Conservation (phyloP, 2,797 vertebrate species). For the Betta splendens region DNA sequence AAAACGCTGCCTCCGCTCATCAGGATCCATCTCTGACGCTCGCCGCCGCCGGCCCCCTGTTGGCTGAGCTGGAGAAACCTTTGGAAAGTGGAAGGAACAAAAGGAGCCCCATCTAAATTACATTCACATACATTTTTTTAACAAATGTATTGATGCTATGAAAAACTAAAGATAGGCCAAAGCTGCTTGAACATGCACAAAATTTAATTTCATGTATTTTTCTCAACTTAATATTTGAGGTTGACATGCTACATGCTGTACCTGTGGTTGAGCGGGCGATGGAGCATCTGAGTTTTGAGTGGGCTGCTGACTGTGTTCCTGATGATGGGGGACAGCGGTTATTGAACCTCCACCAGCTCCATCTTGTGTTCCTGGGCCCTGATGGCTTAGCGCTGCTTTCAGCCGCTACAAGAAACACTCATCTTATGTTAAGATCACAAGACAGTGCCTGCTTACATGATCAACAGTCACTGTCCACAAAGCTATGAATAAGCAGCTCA, state of each 20-base stretch:
- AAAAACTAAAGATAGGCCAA: too few species aligned
- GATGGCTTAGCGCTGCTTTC: conserved; percentile 91
- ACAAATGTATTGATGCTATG: too few species aligned
- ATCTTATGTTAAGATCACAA: conserved; percentile 3
- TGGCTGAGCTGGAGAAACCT: conserved; percentile 96
- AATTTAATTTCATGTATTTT: too few species aligned
- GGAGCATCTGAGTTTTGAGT: conserved; percentile 91
- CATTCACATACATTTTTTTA: too few species aligned
- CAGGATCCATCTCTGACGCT: conserved; percentile 90
- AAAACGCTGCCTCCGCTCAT: conserved; percentile 93
- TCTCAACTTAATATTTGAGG: too few species aligned
- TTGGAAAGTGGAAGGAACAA: conserved; percentile 3
- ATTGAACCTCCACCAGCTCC: conserved; percentile 82
- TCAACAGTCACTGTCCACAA: neutral
- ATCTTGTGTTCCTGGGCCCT: conserved; percentile 85
- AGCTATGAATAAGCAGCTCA: conserved; percentile 71
- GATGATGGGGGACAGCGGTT: conserved; percentile 87
- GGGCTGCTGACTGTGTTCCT: conserved; percentile 89
- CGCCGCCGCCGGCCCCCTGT: conserved; percentile 90
- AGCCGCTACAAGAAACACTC: conserved; percentile 76
- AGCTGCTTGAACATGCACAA: too few species aligned
- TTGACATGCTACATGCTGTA: conserved; percentile 46
- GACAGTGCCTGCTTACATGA: neutral
- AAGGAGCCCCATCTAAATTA: too few species aligned
- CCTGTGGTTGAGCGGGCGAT: conserved; percentile 96